Conservation (phyloP, 2,113 vertebrate species). For the Lutjanus erythropterus region DNA sequence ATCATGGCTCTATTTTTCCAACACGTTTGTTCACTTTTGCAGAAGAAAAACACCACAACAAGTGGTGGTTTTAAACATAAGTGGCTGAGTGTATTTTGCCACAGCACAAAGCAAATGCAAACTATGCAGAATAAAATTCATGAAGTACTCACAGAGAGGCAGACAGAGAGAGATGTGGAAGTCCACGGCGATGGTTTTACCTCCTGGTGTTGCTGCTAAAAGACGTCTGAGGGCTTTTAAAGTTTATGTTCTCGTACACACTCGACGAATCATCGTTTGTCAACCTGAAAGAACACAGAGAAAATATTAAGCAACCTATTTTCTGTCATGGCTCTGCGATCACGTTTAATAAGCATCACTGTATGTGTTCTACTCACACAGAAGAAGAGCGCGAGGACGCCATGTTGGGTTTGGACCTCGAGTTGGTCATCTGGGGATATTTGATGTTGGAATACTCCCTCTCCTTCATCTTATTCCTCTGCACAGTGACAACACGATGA, state of each 20-base stretch:
- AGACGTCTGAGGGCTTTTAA: slow-evolving; percentile 87
- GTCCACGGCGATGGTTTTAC: slow-evolving; percentile 71
- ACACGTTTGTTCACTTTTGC: not conserved
- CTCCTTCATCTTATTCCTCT: slow-evolving; percentile 86
- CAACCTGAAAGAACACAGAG: slow-evolving; percentile 72
- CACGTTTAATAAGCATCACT: not conserved
- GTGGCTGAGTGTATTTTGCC: not conserved
- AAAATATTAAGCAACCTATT: not conserved
- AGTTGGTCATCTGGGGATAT: slow-evolving; percentile 84
- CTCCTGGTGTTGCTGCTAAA: slow-evolving; percentile 86
- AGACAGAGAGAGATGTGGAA: slow-evolving; percentile 59
- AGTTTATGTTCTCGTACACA: slow-evolving; percentile 92
- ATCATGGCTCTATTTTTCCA: not conserved
- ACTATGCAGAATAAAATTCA: not conserved
- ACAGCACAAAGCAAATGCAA: not conserved
- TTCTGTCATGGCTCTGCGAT: not conserved
- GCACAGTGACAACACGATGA: slow-evolving; percentile 44
- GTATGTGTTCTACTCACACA: slow-evolving; percentile 77
- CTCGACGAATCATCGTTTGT: slow-evolving; percentile 88
- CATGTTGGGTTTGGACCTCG: slow-evolving; percentile 82
- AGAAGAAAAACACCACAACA: not conserved
- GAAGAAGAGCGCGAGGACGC: slow-evolving; percentile 75
- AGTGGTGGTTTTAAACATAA: not conserved
- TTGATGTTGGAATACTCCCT: slow-evolving; percentile 89
- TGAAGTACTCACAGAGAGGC: slow-evolving; percentile 76